Evolutionary conservation across 1,140 invertebrate species (phyloP).

Genomic region (Rhyzopertha dominica): DNA sequence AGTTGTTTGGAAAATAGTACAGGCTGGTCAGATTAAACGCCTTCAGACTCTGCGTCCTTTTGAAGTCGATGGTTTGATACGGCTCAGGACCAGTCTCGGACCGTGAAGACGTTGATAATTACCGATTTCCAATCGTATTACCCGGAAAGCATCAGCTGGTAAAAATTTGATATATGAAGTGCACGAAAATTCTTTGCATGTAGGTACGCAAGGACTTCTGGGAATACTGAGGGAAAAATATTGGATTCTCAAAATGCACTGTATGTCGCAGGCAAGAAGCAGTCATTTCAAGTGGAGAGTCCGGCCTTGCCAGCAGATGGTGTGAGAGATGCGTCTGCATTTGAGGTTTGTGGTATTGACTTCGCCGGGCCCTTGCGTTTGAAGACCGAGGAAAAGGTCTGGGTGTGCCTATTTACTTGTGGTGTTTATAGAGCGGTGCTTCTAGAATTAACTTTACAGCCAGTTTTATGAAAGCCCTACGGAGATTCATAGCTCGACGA

Average conservation of each 20-base stretch:
- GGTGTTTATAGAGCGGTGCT: conserved; percentile 39
- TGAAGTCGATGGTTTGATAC: conserved; percentile 27
- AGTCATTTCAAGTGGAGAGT: conserved; percentile 3
- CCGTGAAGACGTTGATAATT: conserved; percentile 22
- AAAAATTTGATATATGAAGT: conserved; percentile 23
- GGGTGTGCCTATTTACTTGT: conserved; percentile 38
- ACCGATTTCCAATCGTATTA: conserved; percentile 32
- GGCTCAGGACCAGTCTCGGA: conserved; percentile 30
- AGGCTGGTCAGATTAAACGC: conserved; percentile 18
- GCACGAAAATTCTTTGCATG: conserved; percentile 28
- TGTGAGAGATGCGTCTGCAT: conserved; percentile 26
- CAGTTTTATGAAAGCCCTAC: conserved; percentile 31
- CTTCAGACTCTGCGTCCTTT: conserved; percentile 17
- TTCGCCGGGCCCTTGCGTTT: conserved; percentile 36
- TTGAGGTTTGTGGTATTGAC: conserved; percentile 30
- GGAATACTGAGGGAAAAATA: conserved; percentile 26
- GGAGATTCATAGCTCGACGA: conserved; percentile 38
- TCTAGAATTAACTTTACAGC: conserved; percentile 39
- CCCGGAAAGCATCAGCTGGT: conserved; percentile 24
- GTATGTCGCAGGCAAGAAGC: neutral
- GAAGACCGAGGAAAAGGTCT: conserved; percentile 25
- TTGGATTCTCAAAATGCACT: conserved; percentile 26
- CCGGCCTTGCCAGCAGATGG: conserved; percentile 19
- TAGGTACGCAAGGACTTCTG: conserved; percentile 24
- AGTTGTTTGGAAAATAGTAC: conserved; percentile 23